phyloP scores from a whole-genome alignment of 2,797 vertebrate species.

The Carduelis carduelis region DNA sequence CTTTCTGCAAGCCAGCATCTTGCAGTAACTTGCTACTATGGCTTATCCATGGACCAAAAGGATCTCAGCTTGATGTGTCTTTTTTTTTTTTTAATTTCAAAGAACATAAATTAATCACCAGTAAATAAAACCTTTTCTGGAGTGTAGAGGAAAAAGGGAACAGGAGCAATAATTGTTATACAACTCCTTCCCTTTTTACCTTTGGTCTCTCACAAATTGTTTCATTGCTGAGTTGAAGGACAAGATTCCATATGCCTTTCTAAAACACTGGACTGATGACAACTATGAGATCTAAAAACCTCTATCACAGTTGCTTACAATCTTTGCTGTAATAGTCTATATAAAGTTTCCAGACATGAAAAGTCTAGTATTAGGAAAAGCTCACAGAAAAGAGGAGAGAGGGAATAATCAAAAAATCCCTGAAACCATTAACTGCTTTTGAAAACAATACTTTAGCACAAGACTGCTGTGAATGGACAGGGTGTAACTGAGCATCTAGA shows the following conservation, averaged over 20 bases:
- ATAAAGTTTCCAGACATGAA: neutral
- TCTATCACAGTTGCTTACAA: neutral
- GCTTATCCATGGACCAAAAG: neutral
- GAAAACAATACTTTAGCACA: neutral
- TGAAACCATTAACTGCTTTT: neutral
- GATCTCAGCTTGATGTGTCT: neutral
- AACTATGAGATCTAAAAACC: neutral
- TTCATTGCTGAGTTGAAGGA: neutral
- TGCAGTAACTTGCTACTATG: accelerated
- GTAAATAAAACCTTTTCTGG: neutral
- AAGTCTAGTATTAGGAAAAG: neutral
- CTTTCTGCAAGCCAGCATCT: neutral
- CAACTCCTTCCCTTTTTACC: neutral
- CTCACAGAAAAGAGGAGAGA: neutral
- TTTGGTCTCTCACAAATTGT: neutral
- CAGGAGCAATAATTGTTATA: neutral
- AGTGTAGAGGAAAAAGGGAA: neutral
- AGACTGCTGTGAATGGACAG: neutral
- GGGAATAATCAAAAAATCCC: neutral
- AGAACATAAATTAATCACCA: neutral
- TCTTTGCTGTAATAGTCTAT: neutral
- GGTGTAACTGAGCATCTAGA: neutral
- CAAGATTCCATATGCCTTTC: neutral
- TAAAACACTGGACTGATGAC: neutral
- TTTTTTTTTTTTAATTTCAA: neutral